These are phyloP conservation scores for Cosmopolites sordidus DNA, from an alignment of 2,888 invertebrate species.

Conservation along the genomic window DNA sequence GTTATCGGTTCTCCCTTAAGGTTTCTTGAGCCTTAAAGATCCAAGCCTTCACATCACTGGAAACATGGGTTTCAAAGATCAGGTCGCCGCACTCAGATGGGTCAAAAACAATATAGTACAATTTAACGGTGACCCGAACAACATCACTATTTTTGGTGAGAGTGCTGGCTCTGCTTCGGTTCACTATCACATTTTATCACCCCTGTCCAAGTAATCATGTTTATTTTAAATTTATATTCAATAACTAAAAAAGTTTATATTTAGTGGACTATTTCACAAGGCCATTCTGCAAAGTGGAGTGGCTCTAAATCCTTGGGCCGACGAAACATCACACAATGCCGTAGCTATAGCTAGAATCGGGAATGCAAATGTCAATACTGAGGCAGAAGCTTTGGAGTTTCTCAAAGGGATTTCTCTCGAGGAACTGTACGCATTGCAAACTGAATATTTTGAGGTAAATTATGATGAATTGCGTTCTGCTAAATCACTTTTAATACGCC, in stretches of 20 bases:
- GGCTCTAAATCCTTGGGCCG: slow-evolving; percentile 36
- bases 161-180: slow-evolving; percentile 53
- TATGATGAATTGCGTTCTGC: no score
- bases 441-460: slow-evolving; percentile 27
- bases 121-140: slow-evolving; percentile 53
- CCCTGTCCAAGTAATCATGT: slow-evolving; percentile 44
- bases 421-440: slow-evolving; percentile 41
- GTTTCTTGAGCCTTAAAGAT: slow-evolving; percentile 52
- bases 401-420: slow-evolving; percentile 42
- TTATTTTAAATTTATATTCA: no score
- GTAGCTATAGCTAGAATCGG: slow-evolving; percentile 30
- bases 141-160: slow-evolving; percentile 54
- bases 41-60: slow-evolving; percentile 50
- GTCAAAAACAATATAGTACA: slow-evolving; percentile 50
- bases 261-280: slow-evolving; percentile 41
- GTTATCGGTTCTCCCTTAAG: slow-evolving; percentile 43
- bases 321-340: slow-evolving; percentile 31
- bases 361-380: slow-evolving; percentile 33
- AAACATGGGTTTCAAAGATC: slow-evolving; percentile 55
- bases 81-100: slow-evolving; percentile 52
- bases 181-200: slow-evolving; percentile 51
- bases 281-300: slow-evolving; percentile 41
- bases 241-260: background rate
- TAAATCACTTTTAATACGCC: no score
- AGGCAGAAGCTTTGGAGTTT: slow-evolving; percentile 42